Conservation (phyloP, 2,113 vertebrate genomes). For the Morphnarchus princeps region DNA sequence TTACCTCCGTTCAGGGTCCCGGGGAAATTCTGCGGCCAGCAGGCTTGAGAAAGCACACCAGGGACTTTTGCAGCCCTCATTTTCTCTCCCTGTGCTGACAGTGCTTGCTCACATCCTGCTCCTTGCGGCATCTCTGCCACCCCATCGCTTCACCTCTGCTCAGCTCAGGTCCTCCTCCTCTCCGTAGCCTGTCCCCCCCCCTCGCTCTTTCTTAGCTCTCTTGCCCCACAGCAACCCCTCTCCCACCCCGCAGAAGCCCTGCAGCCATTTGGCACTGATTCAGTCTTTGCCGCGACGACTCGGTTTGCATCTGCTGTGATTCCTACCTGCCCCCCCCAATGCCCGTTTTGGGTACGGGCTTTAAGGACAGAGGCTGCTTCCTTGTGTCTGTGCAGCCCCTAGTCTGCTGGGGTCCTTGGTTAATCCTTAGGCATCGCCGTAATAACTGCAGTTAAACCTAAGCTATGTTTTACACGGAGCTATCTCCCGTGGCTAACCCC, state of each 20-base stretch:
- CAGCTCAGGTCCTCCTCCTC: not conserved
- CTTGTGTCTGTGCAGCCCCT: not conserved
- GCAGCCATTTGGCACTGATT: not conserved
- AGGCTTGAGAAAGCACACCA: not conserved
- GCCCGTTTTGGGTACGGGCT: not conserved
- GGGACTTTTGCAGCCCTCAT: not conserved
- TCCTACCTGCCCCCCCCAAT: not conserved
- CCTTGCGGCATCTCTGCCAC: not conserved
- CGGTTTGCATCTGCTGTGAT: not conserved
- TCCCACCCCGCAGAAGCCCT: not conserved
- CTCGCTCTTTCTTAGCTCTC: not conserved
- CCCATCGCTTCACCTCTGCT: not conserved
- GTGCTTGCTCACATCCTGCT: not conserved
- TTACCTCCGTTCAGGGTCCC: not conserved
- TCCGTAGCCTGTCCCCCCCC: not conserved
- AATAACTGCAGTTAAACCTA: not conserved
- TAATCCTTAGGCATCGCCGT: not conserved
- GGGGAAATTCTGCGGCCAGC: not conserved
- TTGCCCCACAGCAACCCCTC: not conserved
- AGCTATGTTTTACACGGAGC: not conserved
- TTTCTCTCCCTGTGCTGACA: not conserved
- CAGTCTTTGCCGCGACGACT: rapidly evolving
- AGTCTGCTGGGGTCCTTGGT: not conserved
- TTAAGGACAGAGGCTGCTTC: not conserved
- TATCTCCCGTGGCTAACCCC: not conserved